A percentile compares a stretch with the other conserved stretches of the same genome.
phyloP scores from a whole-genome alignment of 2,888 invertebrate species.

The Anorthoa munda region DNA sequence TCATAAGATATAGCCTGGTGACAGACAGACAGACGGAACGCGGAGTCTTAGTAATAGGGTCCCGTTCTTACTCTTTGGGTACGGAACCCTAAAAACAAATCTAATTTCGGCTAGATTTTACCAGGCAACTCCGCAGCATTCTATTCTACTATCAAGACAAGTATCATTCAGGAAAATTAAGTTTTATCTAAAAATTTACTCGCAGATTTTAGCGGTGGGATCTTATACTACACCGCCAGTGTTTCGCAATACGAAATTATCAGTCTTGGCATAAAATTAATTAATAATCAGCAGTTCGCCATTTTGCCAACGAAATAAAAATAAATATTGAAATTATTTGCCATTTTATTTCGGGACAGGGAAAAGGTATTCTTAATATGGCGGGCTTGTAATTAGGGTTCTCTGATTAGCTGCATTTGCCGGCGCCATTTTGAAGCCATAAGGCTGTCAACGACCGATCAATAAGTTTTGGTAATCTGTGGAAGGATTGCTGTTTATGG shows the following conservation, averaged over 20 bases:
- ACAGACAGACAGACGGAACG: too few relatives aligned
- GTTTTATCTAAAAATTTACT: too few relatives aligned
- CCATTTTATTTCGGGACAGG: conserved; percentile 16
- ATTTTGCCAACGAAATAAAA: conserved; percentile 14
- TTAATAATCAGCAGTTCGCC: conserved; percentile 14
- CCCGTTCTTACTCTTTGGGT: too few relatives aligned
- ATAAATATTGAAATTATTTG: conserved; percentile 21
- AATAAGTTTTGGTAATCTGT: conserved; percentile 41
- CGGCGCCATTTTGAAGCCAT: background rate
- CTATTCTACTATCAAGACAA: too few relatives aligned
- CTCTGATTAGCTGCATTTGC: conserved; percentile 9
- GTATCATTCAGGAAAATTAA: too few relatives aligned
- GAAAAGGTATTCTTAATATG: conserved; percentile 33
- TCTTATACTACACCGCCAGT: background rate
- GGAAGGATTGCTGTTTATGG: background rate
- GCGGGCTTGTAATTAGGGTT: conserved; percentile 26
- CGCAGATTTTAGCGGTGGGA: too few relatives aligned
- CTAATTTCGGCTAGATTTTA: too few relatives aligned
- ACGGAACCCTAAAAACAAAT: too few relatives aligned
- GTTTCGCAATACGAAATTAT: conserved; percentile 38
- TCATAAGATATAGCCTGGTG: too few relatives aligned
- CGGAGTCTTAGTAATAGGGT: too few relatives aligned
- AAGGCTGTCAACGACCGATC: conserved; percentile 37
- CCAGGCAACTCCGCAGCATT: too few relatives aligned
- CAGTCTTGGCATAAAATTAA: conserved; percentile 31